Evolutionary conservation across 2,888 invertebrate genomes (phyloP), one percentile per base, ranked within the genome.

Genomic region (Xestoiulus laeticollis): DNA sequence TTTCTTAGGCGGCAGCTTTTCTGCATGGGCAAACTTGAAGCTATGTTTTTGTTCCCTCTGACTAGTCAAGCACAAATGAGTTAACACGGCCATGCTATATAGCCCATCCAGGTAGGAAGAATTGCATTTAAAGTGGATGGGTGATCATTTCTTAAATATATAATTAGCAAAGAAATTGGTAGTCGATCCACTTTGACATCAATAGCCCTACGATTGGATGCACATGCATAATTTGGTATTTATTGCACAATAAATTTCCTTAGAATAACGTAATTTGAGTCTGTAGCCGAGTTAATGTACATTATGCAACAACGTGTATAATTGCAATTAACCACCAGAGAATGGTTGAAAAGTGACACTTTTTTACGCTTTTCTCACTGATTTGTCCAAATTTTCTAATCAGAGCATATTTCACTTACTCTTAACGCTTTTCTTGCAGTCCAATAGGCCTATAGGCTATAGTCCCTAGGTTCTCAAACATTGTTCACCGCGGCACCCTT

Each of bases 51-150:
- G 78, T 78, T 78, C 78, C 30, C 78, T 0, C 12, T 78, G 78
- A 14, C 78, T 78, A 78, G 78, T 26, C 78, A 78, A 30, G 26
- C 78, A 78, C 78, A 22, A 30, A 78, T 78, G 68, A 26, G 22
- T 48, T 48, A 48, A 12, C 48, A 48, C 16, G 12, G 48, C 48
- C 26, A 22, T 68, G 68, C 10, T 78, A 78, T 78, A 26, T 26
- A 26, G n/a, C n/a, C n/a, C n/a, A n/a, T 78, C 78, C 78, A 78
- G 12, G 78, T 78, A 78, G 78, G 26, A 78, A 78, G 78, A 30
- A 78, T 78, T 78, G 14, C 22, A n/a, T 22, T 78, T 78, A 10
- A 78, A 14, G 12, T 78, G 78, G 78, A 78, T 78, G 78, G 78
- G 26, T 78, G 78, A 78, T 78, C 30, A 78, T 78, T 78, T 78